phyloP scores from a whole-genome alignment of 1,140 invertebrate species.

The Neodiprion virginianus region DNA sequence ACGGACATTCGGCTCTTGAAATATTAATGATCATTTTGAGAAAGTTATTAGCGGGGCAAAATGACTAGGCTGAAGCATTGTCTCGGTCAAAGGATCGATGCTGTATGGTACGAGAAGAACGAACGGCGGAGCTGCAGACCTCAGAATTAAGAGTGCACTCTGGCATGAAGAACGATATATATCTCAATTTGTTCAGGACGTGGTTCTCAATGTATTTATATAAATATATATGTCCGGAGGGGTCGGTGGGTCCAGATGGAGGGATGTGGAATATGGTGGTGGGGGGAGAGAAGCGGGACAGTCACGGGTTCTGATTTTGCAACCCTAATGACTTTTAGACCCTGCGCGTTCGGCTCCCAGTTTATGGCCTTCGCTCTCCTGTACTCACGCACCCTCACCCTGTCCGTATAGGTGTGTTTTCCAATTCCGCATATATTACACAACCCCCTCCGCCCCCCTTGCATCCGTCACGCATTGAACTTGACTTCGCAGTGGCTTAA shows the following conservation, averaged over 20 bases:
- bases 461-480: not conserved
- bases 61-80: constrained; percentile 20
- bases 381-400: no score
- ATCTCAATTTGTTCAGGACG: constrained; percentile 16
- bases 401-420: no score
- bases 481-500: no score
- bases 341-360: no score
- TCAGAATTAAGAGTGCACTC: not conserved
- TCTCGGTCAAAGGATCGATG: not conserved
- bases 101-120: not conserved
- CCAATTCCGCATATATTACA: no score
- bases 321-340: constrained; percentile 33
- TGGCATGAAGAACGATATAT: not conserved
- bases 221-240: constrained; percentile 2
- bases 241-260: not conserved
- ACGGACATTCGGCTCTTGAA: not conserved
- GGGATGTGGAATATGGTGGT: not conserved
- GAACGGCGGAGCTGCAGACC: not conserved
- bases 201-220: constrained; percentile 8
- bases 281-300: constrained; percentile 20
- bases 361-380: no score
- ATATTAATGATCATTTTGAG: constrained; percentile 18
- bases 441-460: not conserved
- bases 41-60: constrained; percentile 27
- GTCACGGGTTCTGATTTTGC: constrained; percentile 35